phyloP scores from a whole-genome alignment of 2,888 invertebrate species.

The Sarcophaga carnaria region DNA sequence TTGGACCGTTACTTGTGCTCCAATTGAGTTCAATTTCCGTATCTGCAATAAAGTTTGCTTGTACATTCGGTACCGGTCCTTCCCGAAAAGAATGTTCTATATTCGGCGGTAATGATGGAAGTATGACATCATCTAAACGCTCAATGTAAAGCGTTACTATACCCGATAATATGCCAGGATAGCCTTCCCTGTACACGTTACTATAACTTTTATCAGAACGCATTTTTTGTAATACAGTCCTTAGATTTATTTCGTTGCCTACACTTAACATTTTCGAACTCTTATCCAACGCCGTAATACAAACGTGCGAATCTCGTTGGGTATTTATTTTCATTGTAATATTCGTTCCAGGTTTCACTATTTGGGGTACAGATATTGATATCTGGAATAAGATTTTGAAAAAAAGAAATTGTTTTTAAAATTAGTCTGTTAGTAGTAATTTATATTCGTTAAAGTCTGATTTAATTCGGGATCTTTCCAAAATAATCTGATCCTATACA shows the following conservation, averaged over 20 bases:
- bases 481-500: no score
- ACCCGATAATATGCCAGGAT: conserved; percentile 76
- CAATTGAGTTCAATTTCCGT: no score
- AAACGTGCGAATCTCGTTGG: conserved; percentile 92
- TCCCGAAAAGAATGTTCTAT: no score
- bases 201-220: conserved; percentile 84
- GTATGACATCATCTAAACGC: no score
- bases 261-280: conserved; percentile 88
- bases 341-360: conserved; percentile 89
- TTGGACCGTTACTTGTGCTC: no score
- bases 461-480: no score
- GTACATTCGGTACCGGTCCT: no score
- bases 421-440: no score
- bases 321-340: conserved; percentile 90
- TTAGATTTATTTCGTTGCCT: conserved; percentile 83
- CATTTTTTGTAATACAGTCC: conserved; percentile 85
- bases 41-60: no score
- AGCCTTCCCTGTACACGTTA: conserved; percentile 70
- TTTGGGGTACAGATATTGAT: conserved; percentile 85
- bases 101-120: no score
- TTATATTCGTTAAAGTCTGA: no score
- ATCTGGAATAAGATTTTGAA: conserved; percentile 82
- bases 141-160: conserved; percentile 77
- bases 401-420: background rate
- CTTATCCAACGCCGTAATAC: conserved; percentile 93